These are phyloP conservation scores for Pollimyrus isidori DNA, from an alignment of 2,113 vertebrate species.

Conservation along the genomic window DNA sequence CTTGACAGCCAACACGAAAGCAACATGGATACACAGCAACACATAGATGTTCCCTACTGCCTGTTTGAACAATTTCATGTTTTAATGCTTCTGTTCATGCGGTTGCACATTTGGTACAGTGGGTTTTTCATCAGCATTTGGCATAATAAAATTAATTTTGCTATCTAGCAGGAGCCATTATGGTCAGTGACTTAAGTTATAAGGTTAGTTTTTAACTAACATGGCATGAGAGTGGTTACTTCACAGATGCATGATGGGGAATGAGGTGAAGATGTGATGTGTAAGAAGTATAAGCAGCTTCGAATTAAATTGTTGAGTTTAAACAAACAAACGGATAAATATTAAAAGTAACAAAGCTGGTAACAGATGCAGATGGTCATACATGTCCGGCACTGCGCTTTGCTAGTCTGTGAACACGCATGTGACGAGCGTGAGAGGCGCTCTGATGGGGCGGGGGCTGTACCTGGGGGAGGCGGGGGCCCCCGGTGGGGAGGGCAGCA, in stretches of 20 bases:
- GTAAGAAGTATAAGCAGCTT: not conserved
- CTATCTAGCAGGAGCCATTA: not conserved
- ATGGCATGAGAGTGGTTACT: not conserved
- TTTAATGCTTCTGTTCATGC: not conserved
- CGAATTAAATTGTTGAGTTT: not conserved
- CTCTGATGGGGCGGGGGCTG: constrained; percentile 13
- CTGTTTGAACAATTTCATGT: not conserved
- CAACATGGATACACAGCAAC: not conserved
- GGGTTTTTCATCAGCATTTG: not conserved
- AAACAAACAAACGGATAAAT: not conserved
- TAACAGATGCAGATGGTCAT: not conserved
- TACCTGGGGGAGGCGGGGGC: constrained; percentile 77
- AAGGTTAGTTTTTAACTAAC: not conserved
- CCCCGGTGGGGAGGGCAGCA: constrained; percentile 65
- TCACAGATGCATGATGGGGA: not conserved
- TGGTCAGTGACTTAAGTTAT: not conserved
- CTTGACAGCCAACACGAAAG: not conserved
- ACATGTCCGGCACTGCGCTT: not conserved
- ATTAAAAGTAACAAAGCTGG: not conserved
- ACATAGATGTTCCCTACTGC: not conserved
- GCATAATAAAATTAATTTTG: not conserved
- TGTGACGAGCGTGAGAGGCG: not conserved
- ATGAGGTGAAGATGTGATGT: not conserved
- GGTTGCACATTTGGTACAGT: not conserved
- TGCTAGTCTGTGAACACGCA: not conserved